Percentiles rank a stretch among this genome's conserved stretches.
phyloP scores from a whole-genome alignment of 1,140 invertebrate species.

The Micrasema longulum region DNA sequence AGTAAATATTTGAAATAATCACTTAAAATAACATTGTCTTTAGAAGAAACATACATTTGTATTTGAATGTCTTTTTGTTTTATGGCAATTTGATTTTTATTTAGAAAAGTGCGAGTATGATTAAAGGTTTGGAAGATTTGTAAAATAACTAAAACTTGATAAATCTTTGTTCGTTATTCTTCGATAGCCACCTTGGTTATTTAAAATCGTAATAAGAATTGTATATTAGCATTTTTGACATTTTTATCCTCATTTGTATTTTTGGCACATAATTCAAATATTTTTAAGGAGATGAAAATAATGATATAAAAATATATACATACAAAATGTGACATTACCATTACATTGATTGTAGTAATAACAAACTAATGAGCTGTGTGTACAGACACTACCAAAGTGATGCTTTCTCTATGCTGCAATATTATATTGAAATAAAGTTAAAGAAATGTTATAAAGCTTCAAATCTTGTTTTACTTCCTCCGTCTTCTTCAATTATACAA shows the following conservation, averaged over 20 bases:
- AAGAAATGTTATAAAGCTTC: conserved; percentile 51
- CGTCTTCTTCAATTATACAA: too few relatives aligned
- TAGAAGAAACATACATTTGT: too few relatives aligned
- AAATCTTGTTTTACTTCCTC: conserved; percentile 38
- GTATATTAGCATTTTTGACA: conserved; percentile 40
- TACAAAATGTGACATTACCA: conserved; percentile 36
- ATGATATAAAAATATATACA: conserved; percentile 30
- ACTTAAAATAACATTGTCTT: too few relatives aligned
- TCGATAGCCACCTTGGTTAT: conserved; percentile 1
- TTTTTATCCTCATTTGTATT: conserved; percentile 44
- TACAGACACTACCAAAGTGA: conserved; percentile 41
- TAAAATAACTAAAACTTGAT: conserved; percentile 9
- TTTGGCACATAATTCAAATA: conserved; percentile 46
- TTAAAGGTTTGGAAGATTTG: conserved; percentile 18
- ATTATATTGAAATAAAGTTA: conserved; percentile 51
- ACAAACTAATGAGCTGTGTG: conserved; percentile 50
- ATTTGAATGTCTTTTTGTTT: too few relatives aligned
- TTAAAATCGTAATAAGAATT: conserved; percentile 27
- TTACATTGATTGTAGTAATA: conserved; percentile 39
- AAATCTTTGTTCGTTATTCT: conserved; percentile 3
- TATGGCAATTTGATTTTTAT: too few relatives aligned
- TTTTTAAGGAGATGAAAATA: conserved; percentile 39
- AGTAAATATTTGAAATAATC: too few relatives aligned
- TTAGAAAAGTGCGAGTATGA: conserved; percentile 3
- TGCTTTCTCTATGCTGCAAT: conserved; percentile 54